Base-by-base conservation (phyloP, 2,888 invertebrate genomes). In the Cantharis rustica region DNA sequence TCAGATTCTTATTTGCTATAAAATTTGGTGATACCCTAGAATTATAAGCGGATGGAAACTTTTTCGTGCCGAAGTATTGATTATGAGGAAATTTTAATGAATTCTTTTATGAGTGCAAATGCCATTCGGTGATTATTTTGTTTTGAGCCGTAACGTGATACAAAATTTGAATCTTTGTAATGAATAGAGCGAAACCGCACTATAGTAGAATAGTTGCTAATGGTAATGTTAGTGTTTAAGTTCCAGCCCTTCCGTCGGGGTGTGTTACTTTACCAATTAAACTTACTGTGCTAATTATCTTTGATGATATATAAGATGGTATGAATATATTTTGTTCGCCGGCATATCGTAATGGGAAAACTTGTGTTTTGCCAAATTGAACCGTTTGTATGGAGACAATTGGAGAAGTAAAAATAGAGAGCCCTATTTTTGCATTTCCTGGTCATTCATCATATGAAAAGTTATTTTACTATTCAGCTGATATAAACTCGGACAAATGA, bases 1-100 rank as follows among this genome's bases (percentile, higher is more conserved):
- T 61, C 16, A 47, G 27, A 47, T 61, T 20, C 61, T 70, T 70
- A 66, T 66, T 66, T 66, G 64, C 64, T 66, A 47, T 16, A 66
- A 66, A 66, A 20, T 66, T n/a, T 66, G 13, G 16, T 66, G 64
- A 47, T 47, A 47, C 47, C n/a, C n/a, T 47, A 23, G 23, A 1
- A 23, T 23, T 23, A 23, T 23, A 31, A 47, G 47, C 47, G n/a
- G 47, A 47, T n/a, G 47, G 47, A 47, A 47, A 47, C n/a, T 47
- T 47, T 27, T 47, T n/a, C 47, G 1, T 47, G 47, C 7, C n/a
- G 2, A n/a, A 47, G 47, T 47, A 47, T 47, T 47, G 47, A 47
- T 47, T 47, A n/a, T 11, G n/a, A 85, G 85, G 85, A 86, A 84
- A 84, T 83, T 84, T 81, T 83, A 84, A 84, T 83, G 85, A 83